Conservation (phyloP, 23 tunicate species). For the Halocynthia roretzi region DNA sequence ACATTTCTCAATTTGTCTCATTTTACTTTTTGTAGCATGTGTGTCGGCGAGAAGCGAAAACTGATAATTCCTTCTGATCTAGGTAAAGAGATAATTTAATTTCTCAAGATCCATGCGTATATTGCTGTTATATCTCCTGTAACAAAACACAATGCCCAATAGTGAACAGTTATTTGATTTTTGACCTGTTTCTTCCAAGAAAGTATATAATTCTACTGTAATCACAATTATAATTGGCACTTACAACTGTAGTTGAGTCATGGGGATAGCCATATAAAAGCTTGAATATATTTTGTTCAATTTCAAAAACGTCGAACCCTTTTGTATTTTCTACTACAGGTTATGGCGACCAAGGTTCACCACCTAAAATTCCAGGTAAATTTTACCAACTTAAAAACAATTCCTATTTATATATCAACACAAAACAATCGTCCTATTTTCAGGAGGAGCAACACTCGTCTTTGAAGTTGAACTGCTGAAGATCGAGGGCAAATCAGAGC, state of each 20-base stretch:
- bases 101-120: not conserved
- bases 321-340: constrained; percentile 24
- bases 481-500: constrained; percentile 35
- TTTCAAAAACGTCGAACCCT: too few relatives aligned
- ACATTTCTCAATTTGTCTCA: not conserved
- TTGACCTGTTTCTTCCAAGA: not conserved
- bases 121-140: too few relatives aligned
- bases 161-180: too few relatives aligned
- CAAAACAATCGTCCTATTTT: not conserved
- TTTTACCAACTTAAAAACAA: not conserved
- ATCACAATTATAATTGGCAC: not conserved
- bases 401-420: not conserved
- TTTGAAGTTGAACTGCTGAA: constrained; percentile 80
- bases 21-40: constrained; percentile 59
- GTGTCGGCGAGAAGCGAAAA: constrained; percentile 90
- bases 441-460: constrained; percentile 53
- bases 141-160: too few relatives aligned
- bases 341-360: constrained; percentile 82
- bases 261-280: too few relatives aligned
- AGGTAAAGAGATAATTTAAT: constrained; percentile 27
- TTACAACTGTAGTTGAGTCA: not conserved
- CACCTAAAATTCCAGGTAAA: constrained; percentile 55
- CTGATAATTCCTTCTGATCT: constrained; percentile 85
- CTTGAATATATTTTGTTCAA: too few relatives aligned
- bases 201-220: not conserved